Conservation (phyloP, 2,888 invertebrate species). For the Protophormia terraenovae region DNA sequence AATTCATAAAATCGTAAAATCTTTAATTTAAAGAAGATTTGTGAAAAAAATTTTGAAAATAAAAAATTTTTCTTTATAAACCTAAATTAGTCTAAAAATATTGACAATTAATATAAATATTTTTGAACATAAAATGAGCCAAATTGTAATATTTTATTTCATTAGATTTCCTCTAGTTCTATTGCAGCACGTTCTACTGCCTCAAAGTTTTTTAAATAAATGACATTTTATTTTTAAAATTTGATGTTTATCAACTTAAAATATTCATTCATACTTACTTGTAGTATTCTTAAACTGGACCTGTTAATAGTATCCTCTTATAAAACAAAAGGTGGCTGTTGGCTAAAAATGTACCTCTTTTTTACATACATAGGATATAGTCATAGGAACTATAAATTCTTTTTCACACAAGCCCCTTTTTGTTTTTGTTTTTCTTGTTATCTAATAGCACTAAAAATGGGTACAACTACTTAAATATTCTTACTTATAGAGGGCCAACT, state of each 20-base stretch:
- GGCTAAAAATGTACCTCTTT: neutral
- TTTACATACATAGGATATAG: neutral
- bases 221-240: neutral
- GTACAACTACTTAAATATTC: conserved; percentile 34
- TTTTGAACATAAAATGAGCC: too few relatives aligned
- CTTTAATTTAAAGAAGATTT: too few relatives aligned
- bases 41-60: too few relatives aligned
- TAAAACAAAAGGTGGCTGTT: neutral
- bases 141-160: too few relatives aligned
- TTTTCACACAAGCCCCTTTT: neutral
- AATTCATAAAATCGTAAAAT: too few relatives aligned
- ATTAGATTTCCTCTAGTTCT: neutral
- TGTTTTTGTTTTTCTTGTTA: conserved; percentile 3
- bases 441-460: conserved; percentile 22
- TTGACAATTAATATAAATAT: too few relatives aligned
- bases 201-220: neutral
- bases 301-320: conserved; percentile 26
- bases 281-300: neutral
- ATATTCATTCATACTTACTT: conserved; percentile 42
- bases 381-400: conserved; percentile 3
- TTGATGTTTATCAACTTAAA: too few relatives aligned
- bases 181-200: neutral
- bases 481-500: neutral
- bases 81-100: too few relatives aligned
- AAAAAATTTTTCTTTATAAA: too few relatives aligned